Evolutionary conservation across 2,797 vertebrate species (phyloP), one percentile per base, ranked within the genome.

Genomic region (Centropyge bicolor): DNA sequence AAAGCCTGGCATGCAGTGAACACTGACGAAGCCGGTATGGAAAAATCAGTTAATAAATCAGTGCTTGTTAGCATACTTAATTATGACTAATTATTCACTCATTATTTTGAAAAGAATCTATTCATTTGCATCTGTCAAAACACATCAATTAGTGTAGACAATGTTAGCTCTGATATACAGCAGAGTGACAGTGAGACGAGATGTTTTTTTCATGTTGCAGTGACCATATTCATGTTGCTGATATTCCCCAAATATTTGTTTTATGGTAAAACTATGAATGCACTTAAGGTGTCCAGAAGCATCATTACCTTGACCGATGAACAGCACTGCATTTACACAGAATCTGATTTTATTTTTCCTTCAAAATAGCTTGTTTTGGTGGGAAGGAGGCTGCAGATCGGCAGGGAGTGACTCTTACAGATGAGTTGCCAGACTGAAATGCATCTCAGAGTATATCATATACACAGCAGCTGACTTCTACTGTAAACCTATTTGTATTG

Each of bases 51-150:
- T 89, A 89, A 92, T 91, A 93, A 86, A 93, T 90, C 89, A 87
- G 78, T 52, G 84, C 87, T 88, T 93, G 90, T 92, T 92, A 92
- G 86, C 88, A 90, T 87, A 86, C 80, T 89, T 92, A 86, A 93
- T 93, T 82, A 91, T 91, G 79, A 89, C 84, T 86, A 93, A 92
- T 92, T 87, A 93, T 92, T 89, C 76, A 89, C 59, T 91, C 86
- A 88, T 93, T 90, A 92, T 91, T 93, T 92, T 88, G 69, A 88
- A 92, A 94, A 91, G 74, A 85, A 89, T 92, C 78, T 79, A 88
- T 89, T 90, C 68, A 93, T 92, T 90, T 89, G 76, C 69, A 76
- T 83, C 80, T 81, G 81, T 92, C 85, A 91, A 84, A 92, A 87
- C 86, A 91, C 77, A 86, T 89, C 77, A 89, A 88, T 91, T 89